Evolutionary conservation across 2,888 invertebrate species (phyloP), one percentile per base, ranked within the genome.

Genomic region (Hyposoter dolosus): DNA sequence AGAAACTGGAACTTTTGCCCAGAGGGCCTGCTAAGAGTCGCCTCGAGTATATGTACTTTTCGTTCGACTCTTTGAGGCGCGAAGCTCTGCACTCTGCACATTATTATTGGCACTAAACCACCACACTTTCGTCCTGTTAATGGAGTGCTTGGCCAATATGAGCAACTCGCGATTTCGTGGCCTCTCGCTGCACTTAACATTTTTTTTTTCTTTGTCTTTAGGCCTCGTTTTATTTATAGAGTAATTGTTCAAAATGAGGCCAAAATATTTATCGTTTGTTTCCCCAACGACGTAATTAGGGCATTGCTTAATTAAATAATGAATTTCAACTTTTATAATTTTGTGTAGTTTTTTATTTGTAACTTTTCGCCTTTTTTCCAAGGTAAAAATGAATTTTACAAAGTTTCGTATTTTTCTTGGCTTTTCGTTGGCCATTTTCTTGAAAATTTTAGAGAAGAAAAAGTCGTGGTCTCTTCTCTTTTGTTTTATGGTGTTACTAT

Each of bases 1-100:
- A 9, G 69, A 75, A 82, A 80, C 63, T 71, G 65, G 80, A 76
- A 65, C 71, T 76, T 50, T 65, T 60, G 72, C 83, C 80, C 19
- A n/a, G 75, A 32, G 82, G 32, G 43, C 60, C 80, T 19, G 65
- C 72, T 72, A 15, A 28, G 40, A 68, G 68, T 69, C 75, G 32
- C 74, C 5, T 74, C 74, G 45, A 75, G 81, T 68, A 56, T 60
- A 28, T 74, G 74, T 79, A 32, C n/a, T 71, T 79, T 66, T 75
- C 43, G 43, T 53, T 50, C 12, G 23, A 63, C 50, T 80, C 72
- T 71, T 50, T n/a, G 50, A 72, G 80, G 65, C 72, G 80, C 28
- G 40, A 65, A 72, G 28, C 23, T 28, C 50, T 43, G 60, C 19
- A 45, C 12, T 65, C 35, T 50, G 47, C 47, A 76, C 50, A 35